Evolutionary conservation across 2,113 vertebrate species (phyloP).

Genomic region (Alethe diademata): DNA sequence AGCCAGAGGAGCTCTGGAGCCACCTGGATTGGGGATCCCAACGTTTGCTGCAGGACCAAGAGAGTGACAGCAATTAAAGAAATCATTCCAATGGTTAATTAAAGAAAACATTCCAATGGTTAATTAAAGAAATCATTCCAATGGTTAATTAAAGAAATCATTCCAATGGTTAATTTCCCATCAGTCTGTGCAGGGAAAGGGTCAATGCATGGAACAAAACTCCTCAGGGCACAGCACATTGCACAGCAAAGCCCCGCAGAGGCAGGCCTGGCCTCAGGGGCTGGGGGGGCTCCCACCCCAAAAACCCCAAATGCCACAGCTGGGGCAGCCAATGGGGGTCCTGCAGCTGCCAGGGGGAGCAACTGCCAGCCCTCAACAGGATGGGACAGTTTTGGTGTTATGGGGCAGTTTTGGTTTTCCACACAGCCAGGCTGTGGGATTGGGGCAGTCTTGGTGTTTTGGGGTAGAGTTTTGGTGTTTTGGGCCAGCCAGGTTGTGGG

Average conservation of each 20-base stretch:
- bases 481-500: too few relatives aligned
- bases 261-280: conserved; percentile 68
- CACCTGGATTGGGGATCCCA: neutral
- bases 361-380: too few relatives aligned
- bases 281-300: neutral
- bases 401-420: too few relatives aligned
- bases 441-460: neutral
- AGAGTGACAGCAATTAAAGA: neutral
- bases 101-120: neutral
- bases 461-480: too few relatives aligned
- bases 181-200: too few relatives aligned
- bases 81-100: neutral
- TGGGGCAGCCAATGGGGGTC: too few relatives aligned
- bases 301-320: too few relatives aligned
- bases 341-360: too few relatives aligned
- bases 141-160: neutral
- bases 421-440: too few relatives aligned
- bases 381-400: too few relatives aligned
- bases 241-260: conserved; percentile 14
- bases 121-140: neutral
- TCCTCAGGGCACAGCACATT: too few relatives aligned
- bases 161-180: fast-evolving
- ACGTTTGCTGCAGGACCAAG: neutral
- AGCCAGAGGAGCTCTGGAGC: neutral
- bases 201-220: too few relatives aligned